phyloP scores from a whole-genome alignment of 2,797 vertebrate species.

The Champsocephalus gunnari region DNA sequence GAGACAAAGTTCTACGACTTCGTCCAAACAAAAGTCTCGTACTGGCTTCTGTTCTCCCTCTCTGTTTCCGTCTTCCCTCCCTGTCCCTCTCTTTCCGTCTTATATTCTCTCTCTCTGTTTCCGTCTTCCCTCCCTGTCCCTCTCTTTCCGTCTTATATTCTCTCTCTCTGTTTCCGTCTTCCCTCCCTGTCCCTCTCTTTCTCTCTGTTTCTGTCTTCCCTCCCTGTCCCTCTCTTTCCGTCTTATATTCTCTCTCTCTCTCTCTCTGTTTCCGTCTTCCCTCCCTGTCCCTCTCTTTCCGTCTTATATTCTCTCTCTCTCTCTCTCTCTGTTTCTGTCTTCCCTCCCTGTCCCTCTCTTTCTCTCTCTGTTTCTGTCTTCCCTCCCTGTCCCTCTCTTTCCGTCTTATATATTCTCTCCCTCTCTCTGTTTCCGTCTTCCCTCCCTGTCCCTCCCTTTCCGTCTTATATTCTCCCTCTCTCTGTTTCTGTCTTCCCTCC shows the following conservation, averaged over 20 bases:
- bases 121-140: conserved; percentile 24
- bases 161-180: not conserved
- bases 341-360: conserved; percentile 24
- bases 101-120: conserved; percentile 9
- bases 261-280: not conserved
- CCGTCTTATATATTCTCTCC: conserved; percentile 26
- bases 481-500: conserved; percentile 10
- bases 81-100: conserved; percentile 5
- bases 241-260: not conserved
- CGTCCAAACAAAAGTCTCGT: conserved; percentile 58
- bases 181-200: conserved; percentile 18
- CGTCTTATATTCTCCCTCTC: too few relatives aligned
- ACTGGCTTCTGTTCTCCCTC: conserved; percentile 7
- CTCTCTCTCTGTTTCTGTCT: not conserved
- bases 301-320: not conserved
- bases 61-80: not conserved
- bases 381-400: conserved; percentile 18
- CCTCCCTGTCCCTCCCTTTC: conserved; percentile 18
- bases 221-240: conserved; percentile 10
- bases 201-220: not conserved
- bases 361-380: conserved; percentile 20
- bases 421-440: not conserved
- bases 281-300: conserved; percentile 13
- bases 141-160: conserved; percentile 31
- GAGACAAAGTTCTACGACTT: conserved; percentile 36